Percentiles rank a stretch among this genome's conserved stretches.
phyloP scores from a whole-genome alignment of 2,797 vertebrate genomes.

The Crossoptilon crossoptilon region DNA sequence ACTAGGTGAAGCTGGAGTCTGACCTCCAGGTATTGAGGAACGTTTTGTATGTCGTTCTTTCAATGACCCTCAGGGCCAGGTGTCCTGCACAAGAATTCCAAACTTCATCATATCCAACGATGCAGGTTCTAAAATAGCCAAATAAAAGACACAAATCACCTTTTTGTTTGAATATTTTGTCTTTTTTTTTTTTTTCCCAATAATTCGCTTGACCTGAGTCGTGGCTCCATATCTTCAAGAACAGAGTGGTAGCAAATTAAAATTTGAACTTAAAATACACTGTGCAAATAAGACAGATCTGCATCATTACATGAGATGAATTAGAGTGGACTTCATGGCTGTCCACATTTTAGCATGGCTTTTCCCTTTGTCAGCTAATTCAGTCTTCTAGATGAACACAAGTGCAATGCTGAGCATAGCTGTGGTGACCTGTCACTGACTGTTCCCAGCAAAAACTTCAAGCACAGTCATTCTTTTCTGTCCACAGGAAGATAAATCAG shows the following conservation, averaged over 20 bases:
- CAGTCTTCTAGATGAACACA: not conserved
- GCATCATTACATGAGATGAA: not conserved
- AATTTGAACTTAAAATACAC: not conserved
- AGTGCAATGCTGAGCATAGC: not conserved
- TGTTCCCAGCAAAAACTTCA: not conserved
- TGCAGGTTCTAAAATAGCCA: not conserved
- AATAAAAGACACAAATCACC: rapidly evolving
- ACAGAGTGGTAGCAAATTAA: not conserved
- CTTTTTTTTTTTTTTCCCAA: too few relatives aligned
- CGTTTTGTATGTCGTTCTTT: not conserved
- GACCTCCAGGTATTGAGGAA: not conserved
- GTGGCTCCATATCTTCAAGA: not conserved
- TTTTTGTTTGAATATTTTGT: not conserved
- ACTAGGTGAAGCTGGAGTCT: not conserved
- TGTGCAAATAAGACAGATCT: rapidly evolving
- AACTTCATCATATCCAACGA: not conserved
- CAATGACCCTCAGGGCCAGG: too few relatives aligned
- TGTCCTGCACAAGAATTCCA: not conserved
- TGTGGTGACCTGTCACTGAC: too few relatives aligned
- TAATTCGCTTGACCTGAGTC: not conserved
- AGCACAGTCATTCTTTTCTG: not conserved
- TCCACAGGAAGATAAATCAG: not conserved
- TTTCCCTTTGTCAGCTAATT: not conserved
- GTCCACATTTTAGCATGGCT: not conserved
- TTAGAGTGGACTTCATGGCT: not conserved